phyloP scores from a whole-genome alignment of 2,888 invertebrate species.

The Polyommatus iphigenia region DNA sequence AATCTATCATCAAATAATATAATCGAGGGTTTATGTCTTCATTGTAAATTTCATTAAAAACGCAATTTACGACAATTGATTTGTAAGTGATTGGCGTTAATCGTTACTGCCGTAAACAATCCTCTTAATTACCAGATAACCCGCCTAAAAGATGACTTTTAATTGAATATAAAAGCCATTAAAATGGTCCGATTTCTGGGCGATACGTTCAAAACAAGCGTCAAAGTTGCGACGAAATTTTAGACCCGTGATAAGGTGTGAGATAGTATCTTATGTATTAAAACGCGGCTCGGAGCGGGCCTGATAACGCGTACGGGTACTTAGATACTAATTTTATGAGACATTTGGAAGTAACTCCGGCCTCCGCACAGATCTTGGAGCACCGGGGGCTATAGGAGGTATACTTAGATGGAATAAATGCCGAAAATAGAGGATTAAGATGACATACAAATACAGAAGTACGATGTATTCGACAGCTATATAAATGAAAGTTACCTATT shows the following conservation, averaged over 20 bases:
- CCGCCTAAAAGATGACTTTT: conserved; percentile 44
- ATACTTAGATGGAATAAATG: background rate
- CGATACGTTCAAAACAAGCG: conserved; percentile 36
- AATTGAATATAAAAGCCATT: conserved; percentile 42
- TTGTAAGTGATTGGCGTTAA: conserved; percentile 13
- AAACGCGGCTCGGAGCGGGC: conserved; percentile 63
- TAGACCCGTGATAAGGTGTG: conserved; percentile 62
- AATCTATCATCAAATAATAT: conserved; percentile 24
- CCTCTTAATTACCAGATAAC: conserved; percentile 39
- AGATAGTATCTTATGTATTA: conserved; percentile 58
- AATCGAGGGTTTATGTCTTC: conserved; percentile 8
- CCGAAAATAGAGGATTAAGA: conserved; percentile 3
- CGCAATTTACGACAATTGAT: background rate
- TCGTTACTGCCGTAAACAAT: background rate
- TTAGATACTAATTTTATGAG: conserved; percentile 76
- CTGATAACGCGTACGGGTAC: conserved; percentile 64
- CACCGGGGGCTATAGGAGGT: background rate
- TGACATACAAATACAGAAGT: background rate
- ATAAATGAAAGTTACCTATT: background rate
- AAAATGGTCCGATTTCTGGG: conserved; percentile 43
- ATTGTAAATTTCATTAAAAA: conserved; percentile 17
- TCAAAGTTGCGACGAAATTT: conserved; percentile 41
- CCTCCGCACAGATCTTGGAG: conserved; percentile 44
- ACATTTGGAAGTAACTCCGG: conserved; percentile 62
- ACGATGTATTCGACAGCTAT: background rate